Evolutionary conservation across 2,797 vertebrate genomes (phyloP), one percentile per base, ranked within the genome.

Genomic region (Acropternis orthonyx): DNA sequence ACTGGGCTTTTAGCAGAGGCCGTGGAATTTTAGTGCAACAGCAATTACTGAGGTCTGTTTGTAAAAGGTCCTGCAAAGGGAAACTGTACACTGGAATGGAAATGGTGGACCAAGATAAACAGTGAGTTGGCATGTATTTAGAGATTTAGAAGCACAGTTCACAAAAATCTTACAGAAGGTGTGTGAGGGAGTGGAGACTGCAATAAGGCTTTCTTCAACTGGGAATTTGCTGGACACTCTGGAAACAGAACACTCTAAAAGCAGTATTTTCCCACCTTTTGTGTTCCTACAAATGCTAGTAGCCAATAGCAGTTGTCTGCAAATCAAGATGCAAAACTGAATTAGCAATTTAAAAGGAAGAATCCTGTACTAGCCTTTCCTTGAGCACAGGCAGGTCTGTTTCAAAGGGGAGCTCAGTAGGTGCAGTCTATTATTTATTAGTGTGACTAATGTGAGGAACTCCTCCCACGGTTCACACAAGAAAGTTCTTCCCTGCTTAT

Each of bases 381-480:
- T 75, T 75, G 54, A 69, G 36, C 72, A 88, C 58, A 75, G 46
- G 34, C 84, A 93, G 61, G 84, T 88, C 68, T 85, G 41, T 91
- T 97, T 95, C 86, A 96, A 95, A 94, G 75, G 46, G 52, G 37
- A 90, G 16, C 55, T 95, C 89, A 62, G 79, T 86, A 88, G 37
- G 82, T 88, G 62, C 26, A 81, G 88, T 95, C 90, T 92, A 85
- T 95, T 95, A 95, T 96, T 95, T 94, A 94, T 89, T 85, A 87
- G 78, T 82, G 55, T 94, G 93, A 96, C 89, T 93, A 93, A 93
- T 83, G 51, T 0, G 0, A 93, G 90, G 94, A 96, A 92, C 94
- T 89, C 90, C 94, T 89, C 90, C 94, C 81, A 73, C 89, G 83
- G 94, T 91, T 95, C 39, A 0, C 90, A 91, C 10, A 2, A 90